Conservation (phyloP, 35 echinoderm and acorn worm species). For the Lytechinus pictus region DNA sequence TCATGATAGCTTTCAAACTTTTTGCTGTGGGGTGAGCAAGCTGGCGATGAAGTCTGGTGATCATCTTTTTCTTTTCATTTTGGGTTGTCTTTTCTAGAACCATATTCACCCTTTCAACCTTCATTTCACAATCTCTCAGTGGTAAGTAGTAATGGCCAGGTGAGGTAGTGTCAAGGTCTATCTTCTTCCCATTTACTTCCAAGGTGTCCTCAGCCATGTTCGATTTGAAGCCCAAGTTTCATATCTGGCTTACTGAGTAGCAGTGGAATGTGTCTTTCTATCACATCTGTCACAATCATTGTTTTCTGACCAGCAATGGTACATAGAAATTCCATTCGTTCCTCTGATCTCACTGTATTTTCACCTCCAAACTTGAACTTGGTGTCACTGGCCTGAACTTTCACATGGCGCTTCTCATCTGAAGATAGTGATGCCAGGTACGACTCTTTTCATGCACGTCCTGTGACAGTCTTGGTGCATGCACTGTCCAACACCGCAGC, state of each 20-base stretch:
- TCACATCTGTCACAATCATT: conserved; percentile 44
- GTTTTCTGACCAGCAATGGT: conserved; percentile 48
- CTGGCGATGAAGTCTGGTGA: conserved; percentile 52
- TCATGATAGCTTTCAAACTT: conserved; percentile 57
- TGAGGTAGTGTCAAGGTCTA: conserved; percentile 53
- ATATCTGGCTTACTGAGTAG: conserved; percentile 60
- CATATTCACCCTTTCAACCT: conserved; percentile 53
- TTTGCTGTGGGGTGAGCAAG: conserved; percentile 56
- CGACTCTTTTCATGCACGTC: conserved; percentile 49
- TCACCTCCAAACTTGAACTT: conserved; percentile 58
- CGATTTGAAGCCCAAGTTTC: conserved; percentile 46
- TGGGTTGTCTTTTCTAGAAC: conserved; percentile 42
- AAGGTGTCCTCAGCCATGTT: conserved; percentile 50
- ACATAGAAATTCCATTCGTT: conserved; percentile 46
- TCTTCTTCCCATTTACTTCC: conserved; percentile 52
- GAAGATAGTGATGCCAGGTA: conserved; percentile 39
- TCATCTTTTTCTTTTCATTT: conserved; percentile 46
- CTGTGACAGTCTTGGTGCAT: conserved; percentile 44
- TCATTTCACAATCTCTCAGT: conserved; percentile 40
- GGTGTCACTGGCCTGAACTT: conserved; percentile 32
- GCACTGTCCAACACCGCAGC: not conserved
- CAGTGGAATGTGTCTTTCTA: conserved; percentile 61
- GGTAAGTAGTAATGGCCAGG: conserved; percentile 46
- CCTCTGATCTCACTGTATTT: conserved; percentile 34
- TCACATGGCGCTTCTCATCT: conserved; percentile 50